Conservation (phyloP, 2,797 vertebrate genomes). For the Sebastes baramenuke region DNA sequence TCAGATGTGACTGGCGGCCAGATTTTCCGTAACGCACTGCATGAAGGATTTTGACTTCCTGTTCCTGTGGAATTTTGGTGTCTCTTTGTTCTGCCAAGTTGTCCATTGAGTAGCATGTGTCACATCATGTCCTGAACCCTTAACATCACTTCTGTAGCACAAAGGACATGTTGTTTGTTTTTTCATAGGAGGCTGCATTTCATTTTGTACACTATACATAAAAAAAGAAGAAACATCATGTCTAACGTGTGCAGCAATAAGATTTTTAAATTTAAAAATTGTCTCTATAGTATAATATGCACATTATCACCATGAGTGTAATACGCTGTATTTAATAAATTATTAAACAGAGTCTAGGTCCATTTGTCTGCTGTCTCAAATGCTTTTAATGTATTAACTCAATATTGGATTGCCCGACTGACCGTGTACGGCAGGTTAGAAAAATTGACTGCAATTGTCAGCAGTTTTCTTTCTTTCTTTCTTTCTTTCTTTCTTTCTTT, state of each 20-base stretch:
- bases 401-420: not conserved
- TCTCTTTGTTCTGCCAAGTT: constrained; percentile 60
- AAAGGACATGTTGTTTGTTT: constrained; percentile 57
- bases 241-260: constrained; percentile 80
- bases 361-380: constrained; percentile 24
- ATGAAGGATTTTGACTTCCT: constrained; percentile 54
- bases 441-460: constrained; percentile 4
- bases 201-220: constrained; percentile 63
- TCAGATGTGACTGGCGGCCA: constrained; percentile 42
- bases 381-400: constrained; percentile 17
- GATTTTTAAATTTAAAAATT: constrained; percentile 67
- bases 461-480: not conserved
- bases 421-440: constrained; percentile 1
- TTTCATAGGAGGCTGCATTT: constrained; percentile 65
- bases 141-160: constrained; percentile 76
- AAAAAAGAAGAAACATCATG: constrained; percentile 27
- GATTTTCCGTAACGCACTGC: constrained; percentile 50
- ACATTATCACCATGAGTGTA: constrained; percentile 77
- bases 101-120: constrained; percentile 72
- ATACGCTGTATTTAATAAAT: constrained; percentile 84
- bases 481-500: not conserved
- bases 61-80: constrained; percentile 60
- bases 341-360: constrained; percentile 64
- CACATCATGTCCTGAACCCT: constrained; percentile 62
- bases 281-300: constrained; percentile 69